A percentile compares a stretch with the other conserved stretches of the same genome.
phyloP scores from a whole-genome alignment of 2,797 vertebrate genomes.

The Diplodus puntazzo region DNA sequence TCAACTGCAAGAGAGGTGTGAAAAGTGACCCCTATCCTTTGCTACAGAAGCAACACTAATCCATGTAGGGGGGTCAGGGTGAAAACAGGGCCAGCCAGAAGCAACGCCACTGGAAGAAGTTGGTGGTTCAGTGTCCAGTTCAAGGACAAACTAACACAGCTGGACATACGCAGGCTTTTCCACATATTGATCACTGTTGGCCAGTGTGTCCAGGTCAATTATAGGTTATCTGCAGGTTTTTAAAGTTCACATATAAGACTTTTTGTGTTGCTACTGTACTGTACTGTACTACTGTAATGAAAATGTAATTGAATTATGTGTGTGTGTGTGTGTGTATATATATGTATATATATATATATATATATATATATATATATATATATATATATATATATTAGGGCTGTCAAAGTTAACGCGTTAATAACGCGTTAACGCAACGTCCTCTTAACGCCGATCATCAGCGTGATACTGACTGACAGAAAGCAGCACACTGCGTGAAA shows the following conservation, averaged over 20 bases:
- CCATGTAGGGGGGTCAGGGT: slow-evolving; percentile 33
- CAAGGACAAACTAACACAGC: slow-evolving; percentile 56
- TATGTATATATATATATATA: too few relatives aligned
- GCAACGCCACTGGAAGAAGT: slow-evolving; percentile 26
- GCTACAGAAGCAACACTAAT: slow-evolving; percentile 15
- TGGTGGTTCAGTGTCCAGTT: slow-evolving; percentile 34
- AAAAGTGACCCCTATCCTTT: not conserved
- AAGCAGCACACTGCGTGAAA: too few relatives aligned
- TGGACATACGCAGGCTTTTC: slow-evolving; percentile 31
- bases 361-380: too few relatives aligned
- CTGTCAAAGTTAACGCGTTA: too few relatives aligned
- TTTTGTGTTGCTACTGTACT: not conserved
- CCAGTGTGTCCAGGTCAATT: slow-evolving; percentile 24
- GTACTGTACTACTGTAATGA: too few relatives aligned
- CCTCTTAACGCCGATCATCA: too few relatives aligned
- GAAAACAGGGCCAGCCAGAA: slow-evolving; percentile 38
- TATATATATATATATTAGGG: too few relatives aligned
- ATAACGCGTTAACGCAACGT: too few relatives aligned
- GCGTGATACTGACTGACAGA: too few relatives aligned
- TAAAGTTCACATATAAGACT: slow-evolving; percentile 1
- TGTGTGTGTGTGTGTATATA: too few relatives aligned
- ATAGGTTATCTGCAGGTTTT: slow-evolving; percentile 12
- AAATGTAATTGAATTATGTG: too few relatives aligned
- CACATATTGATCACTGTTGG: slow-evolving; percentile 22
- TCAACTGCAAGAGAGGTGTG: too few relatives aligned